Conservation (phyloP, 2,888 invertebrate genomes). For the Drosophila atroscutellata region DNA sequence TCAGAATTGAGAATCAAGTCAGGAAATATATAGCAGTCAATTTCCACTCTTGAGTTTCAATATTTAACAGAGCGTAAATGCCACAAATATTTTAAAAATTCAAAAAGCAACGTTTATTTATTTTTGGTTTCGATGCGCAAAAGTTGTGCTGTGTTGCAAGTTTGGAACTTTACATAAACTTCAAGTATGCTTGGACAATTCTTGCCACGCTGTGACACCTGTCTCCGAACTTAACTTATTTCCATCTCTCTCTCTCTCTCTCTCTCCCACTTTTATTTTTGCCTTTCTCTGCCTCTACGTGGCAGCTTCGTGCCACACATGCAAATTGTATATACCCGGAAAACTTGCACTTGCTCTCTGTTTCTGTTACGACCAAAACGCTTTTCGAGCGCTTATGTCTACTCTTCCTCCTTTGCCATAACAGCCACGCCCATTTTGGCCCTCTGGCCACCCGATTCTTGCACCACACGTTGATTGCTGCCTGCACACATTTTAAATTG, state of each 20-base stretch:
- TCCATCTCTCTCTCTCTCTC: neutral
- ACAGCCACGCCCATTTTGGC: slow-evolving; percentile 12
- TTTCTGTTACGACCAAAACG: slow-evolving; percentile 16
- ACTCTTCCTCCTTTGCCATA: neutral
- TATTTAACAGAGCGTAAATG: neutral
- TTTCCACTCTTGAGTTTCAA: neutral
- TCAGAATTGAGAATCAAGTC: neutral
- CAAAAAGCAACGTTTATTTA: neutral
- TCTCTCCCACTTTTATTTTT: neutral
- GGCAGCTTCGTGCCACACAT: slow-evolving; percentile 8
- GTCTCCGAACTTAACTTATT: slow-evolving; percentile 22
- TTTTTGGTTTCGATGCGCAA: neutral
- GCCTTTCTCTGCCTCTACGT: neutral
- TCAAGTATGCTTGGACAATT: slow-evolving; percentile 10
- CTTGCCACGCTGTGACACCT: slow-evolving; percentile 32
- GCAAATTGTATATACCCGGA: slow-evolving; percentile 14
- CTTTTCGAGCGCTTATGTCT: slow-evolving; percentile 2
- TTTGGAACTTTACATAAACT: slow-evolving; percentile 3
- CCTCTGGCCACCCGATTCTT: no score
- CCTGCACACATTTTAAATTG: slow-evolving; percentile 17
- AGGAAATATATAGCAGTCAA: neutral
- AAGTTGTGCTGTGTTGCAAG: slow-evolving; percentile 28
- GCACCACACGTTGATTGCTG: slow-evolving; percentile 2
- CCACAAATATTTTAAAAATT: neutral
- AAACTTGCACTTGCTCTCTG: slow-evolving; percentile 23